Percentiles rank a stretch among this genome's conserved stretches.
Conservation (phyloP, 2,888 invertebrate species). For the Polydrusus tereticollis region DNA sequence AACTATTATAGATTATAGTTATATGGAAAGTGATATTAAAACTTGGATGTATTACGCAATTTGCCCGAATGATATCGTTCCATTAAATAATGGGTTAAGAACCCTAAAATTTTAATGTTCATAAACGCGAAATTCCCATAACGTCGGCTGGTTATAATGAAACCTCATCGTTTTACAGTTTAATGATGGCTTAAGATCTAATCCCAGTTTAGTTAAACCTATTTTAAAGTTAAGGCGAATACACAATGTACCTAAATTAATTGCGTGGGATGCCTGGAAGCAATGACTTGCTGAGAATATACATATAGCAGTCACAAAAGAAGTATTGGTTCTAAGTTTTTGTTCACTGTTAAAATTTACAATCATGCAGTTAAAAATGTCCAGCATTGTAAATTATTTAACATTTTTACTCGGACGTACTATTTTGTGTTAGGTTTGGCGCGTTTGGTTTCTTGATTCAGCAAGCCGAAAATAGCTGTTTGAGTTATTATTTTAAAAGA, state of each 20-base stretch:
- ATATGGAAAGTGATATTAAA: constrained; percentile 1
- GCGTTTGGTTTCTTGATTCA: too few species aligned
- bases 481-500: too few species aligned
- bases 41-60: constrained; percentile 18
- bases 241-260: constrained; percentile 30
- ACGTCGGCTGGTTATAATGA: constrained; percentile 29
- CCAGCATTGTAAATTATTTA: too few species aligned
- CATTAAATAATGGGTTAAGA: constrained; percentile 30
- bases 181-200: constrained; percentile 30
- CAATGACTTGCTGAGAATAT: background rate
- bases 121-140: constrained; percentile 36
- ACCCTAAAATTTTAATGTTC: constrained; percentile 40
- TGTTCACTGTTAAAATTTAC: too few species aligned
- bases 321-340: too few species aligned
- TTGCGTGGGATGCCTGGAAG: background rate
- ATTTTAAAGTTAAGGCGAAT: constrained; percentile 18
- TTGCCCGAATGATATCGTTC: constrained; percentile 20
- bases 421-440: too few species aligned
- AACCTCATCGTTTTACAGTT: constrained; percentile 22
- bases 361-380: too few species aligned
- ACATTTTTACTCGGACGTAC: too few species aligned
- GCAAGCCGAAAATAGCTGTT: too few species aligned
- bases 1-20: background rate
- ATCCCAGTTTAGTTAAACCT: constrained; percentile 28
- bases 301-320: background rate